phyloP scores from a whole-genome alignment of 2,888 invertebrate genomes.

The Cordylochernes scorpioides region DNA sequence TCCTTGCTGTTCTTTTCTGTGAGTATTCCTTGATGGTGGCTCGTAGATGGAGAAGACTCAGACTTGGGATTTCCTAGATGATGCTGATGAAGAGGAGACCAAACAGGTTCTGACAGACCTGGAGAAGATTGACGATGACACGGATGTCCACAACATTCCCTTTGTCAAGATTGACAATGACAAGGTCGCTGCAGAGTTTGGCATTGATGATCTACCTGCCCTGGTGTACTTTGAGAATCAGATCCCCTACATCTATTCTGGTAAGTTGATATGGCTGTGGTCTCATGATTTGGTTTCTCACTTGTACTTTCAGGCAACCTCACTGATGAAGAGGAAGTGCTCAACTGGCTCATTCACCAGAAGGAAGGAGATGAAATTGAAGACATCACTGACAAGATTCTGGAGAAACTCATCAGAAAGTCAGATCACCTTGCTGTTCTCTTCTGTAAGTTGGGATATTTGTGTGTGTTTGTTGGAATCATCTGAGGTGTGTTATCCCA shows the following conservation, averaged over 20 bases:
- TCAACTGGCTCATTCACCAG: constrained; percentile 81
- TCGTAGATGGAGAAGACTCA: neutral
- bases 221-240: constrained; percentile 17
- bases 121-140: constrained; percentile 79
- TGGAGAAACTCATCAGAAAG: constrained; percentile 58
- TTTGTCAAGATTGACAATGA: constrained; percentile 56
- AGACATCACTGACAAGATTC: constrained; percentile 67
- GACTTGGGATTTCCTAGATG: neutral
- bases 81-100: neutral
- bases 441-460: constrained; percentile 41
- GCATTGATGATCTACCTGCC: constrained; percentile 38
- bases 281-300: neutral
- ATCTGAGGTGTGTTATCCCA: constrained; percentile 20
- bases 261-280: too few relatives aligned
- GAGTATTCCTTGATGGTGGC: constrained; percentile 22
- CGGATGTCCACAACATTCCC: constrained; percentile 57
- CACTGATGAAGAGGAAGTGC: constrained; percentile 63
- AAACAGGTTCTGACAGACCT: constrained; percentile 56
- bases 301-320: constrained; percentile 38
- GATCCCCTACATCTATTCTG: constrained; percentile 17
- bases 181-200: constrained; percentile 54
- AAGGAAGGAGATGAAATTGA: constrained; percentile 62
- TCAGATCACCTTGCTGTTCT: constrained; percentile 71
- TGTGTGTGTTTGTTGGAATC: neutral
- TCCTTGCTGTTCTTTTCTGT: constrained; percentile 76